Conservation (phyloP, 2,888 invertebrate genomes). For the Drosophila neonasuta region DNA sequence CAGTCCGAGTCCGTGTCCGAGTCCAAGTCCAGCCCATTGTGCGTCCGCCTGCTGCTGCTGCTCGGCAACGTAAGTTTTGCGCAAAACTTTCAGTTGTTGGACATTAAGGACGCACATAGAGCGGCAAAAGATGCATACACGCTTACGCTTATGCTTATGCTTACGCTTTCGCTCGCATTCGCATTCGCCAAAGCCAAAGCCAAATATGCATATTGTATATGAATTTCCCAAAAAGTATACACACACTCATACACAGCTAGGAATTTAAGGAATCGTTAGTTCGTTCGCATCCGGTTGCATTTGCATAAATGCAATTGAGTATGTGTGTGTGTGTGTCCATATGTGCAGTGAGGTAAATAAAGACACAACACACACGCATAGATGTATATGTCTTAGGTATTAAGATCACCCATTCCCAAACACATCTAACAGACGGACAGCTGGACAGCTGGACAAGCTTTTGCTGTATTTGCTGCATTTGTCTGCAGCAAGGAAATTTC, state of each 20-base stretch:
- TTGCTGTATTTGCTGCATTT: slow-evolving; percentile 19
- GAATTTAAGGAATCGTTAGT: slow-evolving; percentile 65
- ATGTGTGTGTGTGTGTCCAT: slow-evolving; percentile 13
- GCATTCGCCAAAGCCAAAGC: slow-evolving; percentile 40
- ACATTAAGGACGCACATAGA: slow-evolving; percentile 46
- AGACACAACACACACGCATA: slow-evolving; percentile 14
- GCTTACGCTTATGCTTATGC: slow-evolving; percentile 15
- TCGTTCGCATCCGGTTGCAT: slow-evolving; percentile 40
- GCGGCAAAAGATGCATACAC: slow-evolving; percentile 48
- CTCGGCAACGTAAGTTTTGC: slow-evolving; percentile 38
- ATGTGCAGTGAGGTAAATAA: slow-evolving; percentile 19
- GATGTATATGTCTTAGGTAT: slow-evolving; percentile 21
- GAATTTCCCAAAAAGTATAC: slow-evolving; percentile 51
- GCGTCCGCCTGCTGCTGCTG: neutral
- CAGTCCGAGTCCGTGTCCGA: neutral
- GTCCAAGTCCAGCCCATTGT: neutral
- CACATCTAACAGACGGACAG: neutral
- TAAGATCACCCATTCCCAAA: slow-evolving; percentile 35
- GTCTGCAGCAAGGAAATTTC: slow-evolving; percentile 43
- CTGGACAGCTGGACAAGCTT: neutral
- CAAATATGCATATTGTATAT: slow-evolving; percentile 71
- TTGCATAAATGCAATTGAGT: slow-evolving; percentile 34
- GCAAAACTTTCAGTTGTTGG: slow-evolving; percentile 57
- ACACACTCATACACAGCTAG: slow-evolving; percentile 17
- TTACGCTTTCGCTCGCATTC: slow-evolving; percentile 30